Base-by-base conservation (phyloP, 2,113 vertebrate genomes). In the Passer montanus region DNA sequence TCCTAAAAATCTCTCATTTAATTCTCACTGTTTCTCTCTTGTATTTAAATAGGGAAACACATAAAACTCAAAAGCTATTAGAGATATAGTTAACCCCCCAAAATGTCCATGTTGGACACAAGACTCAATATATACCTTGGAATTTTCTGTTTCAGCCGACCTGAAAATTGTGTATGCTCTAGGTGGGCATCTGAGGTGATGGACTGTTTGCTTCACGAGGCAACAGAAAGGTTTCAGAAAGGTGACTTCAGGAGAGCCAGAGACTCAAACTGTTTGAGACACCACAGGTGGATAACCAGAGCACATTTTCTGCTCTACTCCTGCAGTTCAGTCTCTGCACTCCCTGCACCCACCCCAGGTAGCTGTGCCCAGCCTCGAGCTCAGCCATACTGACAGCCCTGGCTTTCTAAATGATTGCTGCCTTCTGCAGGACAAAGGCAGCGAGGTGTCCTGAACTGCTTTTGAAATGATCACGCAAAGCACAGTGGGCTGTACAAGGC, bases 381-480 rank as follows among this genome's bases (percentile, higher is more conserved):
- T 91, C 82, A 85, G 89, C 67, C 68, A 15, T 5, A 28, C 31
- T 77, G 64, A 69, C 80, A 70, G 50, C 33, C 77, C 27, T 21
- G 12, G 3, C 24, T 69, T 83, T 58, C 44, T 33, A 69, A 50
- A 77, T 69, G 44, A 94, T 49, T 53, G 59, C 30, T 46, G 73
- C 23, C 35, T 87, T 92, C n/a, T 49, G 79, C 53, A 15, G 5
- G 28, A 84, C 56, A 31, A 94, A 85, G 56, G 76, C 64, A 95
- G 77, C 33, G 84, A 53, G 80, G 67, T 17, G 33, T 17, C 72
- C 66, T 77, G 30, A 55, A 79, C 7, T 2, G 49, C 28, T 95
- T 95, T 90, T 56, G 41, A 90, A 83, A 53, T 49, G 28, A 74
- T 62, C 95, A 84, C 86, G 37, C 75, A 92, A 85, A 95, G 72